Evolutionary conservation across 2,888 invertebrate genomes (phyloP), one percentile per base, ranked within the genome.

Genomic region (Tenthredo notha): DNA sequence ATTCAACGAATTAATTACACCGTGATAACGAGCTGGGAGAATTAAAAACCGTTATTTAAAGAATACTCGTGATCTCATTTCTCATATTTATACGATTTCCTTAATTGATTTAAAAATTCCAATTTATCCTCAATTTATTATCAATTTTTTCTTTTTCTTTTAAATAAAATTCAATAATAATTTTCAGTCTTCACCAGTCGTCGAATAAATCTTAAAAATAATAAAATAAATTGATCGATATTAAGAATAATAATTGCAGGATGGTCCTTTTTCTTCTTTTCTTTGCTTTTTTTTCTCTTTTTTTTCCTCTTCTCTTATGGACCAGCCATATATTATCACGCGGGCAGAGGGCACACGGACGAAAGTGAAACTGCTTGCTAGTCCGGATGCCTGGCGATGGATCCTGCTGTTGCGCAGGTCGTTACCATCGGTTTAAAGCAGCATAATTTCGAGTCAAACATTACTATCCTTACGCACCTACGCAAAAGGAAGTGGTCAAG

Each of bases 401-500:
- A 67, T 78, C 65, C 84, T 85, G 67, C 61, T 84, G 84, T 82
- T 80, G 72, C 77, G 80, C 85, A 84, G 58, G 84, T 84, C 84
- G 84, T 85, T 75, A 85, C 70, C 84, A 40, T 84, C 84, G 75
- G 21, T 84, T 75, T 84, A 43, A 67, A 29, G 37, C 29, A 40
- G 43, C 50, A 61, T 82, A 72, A 50, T 72, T 47, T 25, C 25
- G 21, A 70, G 61, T 18, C 67, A 58, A 67, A 65, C 82, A 65
- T 82, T 65, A 29, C 58, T 65, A 70, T 80, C 47, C 65, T 15
- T 37, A 37, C 61, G 61, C 82, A 67, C 85, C 85, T 54, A 85
- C 83, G 83, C 85, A 87, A 77, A 86, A 89, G 89, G 90, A 89
- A 89, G 87, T 87, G 87, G 88, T 87, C 90, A 89, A 86, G 86